These are phyloP conservation scores for Lepidurus apus DNA, from an alignment of 1,140 invertebrate species.

Conservation along the genomic window DNA sequence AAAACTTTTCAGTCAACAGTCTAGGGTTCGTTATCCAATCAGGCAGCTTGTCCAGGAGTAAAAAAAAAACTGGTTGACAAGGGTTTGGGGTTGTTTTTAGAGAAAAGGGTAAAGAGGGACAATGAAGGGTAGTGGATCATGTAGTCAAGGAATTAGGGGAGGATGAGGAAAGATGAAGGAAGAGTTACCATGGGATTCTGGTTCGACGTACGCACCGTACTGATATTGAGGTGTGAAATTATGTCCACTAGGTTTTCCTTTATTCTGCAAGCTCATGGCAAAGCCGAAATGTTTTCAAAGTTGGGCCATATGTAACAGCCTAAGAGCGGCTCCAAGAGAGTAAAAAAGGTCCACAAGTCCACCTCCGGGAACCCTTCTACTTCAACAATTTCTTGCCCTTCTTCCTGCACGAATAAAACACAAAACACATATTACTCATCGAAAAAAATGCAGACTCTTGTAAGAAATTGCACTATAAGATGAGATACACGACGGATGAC, in stretches of 20 bases:
- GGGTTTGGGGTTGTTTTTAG: no score
- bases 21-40: not conserved
- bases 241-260: constrained; percentile 1
- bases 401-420: constrained; percentile 10
- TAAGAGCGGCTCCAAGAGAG: not conserved
- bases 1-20: not conserved
- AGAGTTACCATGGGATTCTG: constrained; percentile 1
- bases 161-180: not conserved
- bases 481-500: not conserved
- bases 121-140: not conserved
- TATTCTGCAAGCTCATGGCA: constrained; percentile 21
- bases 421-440: constrained; percentile 13
- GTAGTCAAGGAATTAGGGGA: not conserved
- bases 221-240: constrained; percentile 12
- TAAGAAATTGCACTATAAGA: not conserved
- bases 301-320: constrained; percentile 14
- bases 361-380: constrained; percentile 4
- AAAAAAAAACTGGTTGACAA: no score
- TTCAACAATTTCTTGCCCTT: not conserved
- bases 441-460: not conserved
- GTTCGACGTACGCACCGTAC: not conserved
- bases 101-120: not conserved
- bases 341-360: not conserved
- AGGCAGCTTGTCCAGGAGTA: no score
- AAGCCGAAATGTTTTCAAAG: constrained; percentile 10